Evolutionary conservation across 2,113 vertebrate genomes (phyloP), one percentile per base, ranked within the genome.

Genomic region (Sula dactylatra): DNA sequence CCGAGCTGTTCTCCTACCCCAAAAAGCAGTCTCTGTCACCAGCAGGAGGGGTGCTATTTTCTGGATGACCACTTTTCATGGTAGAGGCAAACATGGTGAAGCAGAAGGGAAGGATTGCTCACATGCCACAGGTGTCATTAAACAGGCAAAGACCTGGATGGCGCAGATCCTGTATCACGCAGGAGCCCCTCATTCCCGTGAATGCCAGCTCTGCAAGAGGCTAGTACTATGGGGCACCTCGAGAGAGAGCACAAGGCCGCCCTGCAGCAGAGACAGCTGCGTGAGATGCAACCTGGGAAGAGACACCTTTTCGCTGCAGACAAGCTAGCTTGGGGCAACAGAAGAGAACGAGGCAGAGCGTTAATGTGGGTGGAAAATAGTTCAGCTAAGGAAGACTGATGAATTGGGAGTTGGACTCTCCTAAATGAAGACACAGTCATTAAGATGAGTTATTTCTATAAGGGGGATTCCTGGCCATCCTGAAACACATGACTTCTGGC

Each of bases 121-220:
- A 16, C 21, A 2, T 6, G 15, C 17, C 42, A 25, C 21, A 21
- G 22, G 27, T 20, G 44, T 4, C 26, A 5, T 2, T 36, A 14
- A 64, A 40, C 29, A 58, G 74, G 29, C 18, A 64, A n/a, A 49
- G 45, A 16, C 20, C n/a, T 20, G n/a, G 42, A 18, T 32, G 22
- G 29, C n/a, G 70, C 80, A 78, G 42, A 25, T 13, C 59, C 32
- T n/a, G 16, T 8, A 6, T 2, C 72, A 72, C 6, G 3, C 0
- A 62, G 14, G 25, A 65, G 25, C 34, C 13, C 18, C 29, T 44
- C 9, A 8, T 7, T 47, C 38, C 66, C 13, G 1, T 3, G 6
- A 55, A 34, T 0, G 0, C 16, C 59, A 65, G 44, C 44, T 65
- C 29, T 4, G 16, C 64, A 27, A 27, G 40, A 2, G 0, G 42